Evolutionary conservation across 2,797 vertebrate species (phyloP).

Genomic region (Neopelma chrysocephalum): DNA sequence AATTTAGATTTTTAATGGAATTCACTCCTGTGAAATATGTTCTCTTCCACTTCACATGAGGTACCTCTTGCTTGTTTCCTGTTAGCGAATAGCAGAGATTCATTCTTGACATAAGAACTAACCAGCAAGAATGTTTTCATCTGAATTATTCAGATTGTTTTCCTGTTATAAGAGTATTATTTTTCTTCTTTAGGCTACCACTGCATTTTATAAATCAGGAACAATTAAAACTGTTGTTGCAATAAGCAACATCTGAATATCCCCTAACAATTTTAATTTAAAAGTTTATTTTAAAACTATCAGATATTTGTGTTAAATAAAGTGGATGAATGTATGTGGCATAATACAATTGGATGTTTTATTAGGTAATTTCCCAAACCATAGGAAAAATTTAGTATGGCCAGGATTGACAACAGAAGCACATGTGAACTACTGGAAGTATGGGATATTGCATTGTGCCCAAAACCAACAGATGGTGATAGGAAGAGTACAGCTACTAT

Average conservation of each 20-base stretch:
- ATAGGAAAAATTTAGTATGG: background rate
- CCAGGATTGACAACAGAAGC: background rate
- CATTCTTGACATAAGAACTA: background rate
- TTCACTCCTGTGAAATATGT: background rate
- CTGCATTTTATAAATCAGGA: background rate
- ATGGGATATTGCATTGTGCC: background rate
- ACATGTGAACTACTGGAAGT: background rate
- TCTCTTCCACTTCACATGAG: background rate
- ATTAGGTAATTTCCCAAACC: background rate
- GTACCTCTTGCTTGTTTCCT: background rate
- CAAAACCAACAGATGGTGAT: background rate
- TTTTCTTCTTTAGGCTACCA: background rate
- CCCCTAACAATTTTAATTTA: background rate
- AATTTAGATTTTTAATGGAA: background rate
- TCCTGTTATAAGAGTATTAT: background rate
- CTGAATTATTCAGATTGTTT: background rate
- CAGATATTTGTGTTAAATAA: background rate
- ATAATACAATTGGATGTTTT: background rate
- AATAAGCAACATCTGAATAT: background rate
- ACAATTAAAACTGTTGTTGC: background rate
- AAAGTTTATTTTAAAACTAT: background rate
- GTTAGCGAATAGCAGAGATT: background rate
- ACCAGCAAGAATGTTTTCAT: background rate
- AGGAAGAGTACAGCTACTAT: background rate
- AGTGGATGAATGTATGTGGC: accelerated